Evolutionary conservation across 1,140 invertebrate genomes (phyloP), one percentile per base, ranked within the genome.

Genomic region (Lethrus apterus): DNA sequence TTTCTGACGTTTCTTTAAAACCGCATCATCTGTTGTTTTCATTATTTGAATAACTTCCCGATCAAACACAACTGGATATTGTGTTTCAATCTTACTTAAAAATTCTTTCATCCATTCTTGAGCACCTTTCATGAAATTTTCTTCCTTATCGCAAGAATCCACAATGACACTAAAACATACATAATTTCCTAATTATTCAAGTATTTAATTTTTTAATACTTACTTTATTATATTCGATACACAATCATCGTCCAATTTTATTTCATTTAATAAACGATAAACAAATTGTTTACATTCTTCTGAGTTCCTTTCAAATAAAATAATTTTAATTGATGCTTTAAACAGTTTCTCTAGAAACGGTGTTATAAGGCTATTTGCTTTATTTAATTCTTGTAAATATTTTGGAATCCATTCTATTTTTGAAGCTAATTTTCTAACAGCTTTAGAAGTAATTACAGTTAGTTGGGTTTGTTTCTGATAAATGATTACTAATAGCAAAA

Each of bases 11-110:
- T 51, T 50, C 4, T 17, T 26, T 8, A 10, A 33, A 1, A 21
- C 19, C 45, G 21, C 18, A 23, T 26, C 19, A 2, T 36, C 34
- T 33, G 42, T 43, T 8, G 19, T 19, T 13, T 31, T 51, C 17
- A 62, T 34, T 29, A 59, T 51, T 34, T 56, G 52, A 13, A 53
- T 47, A 8, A 79, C 64, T 42, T 74, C 68, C 33, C 71, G 65
- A 53, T 88, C 84, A 56, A 85, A 86, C 17, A 68, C 71, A 10
- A 68, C 63, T 0, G 84, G 79, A 64, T 85, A 85, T 38, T 76
- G 74, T 35, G 56, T 67, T 60, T 85, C 82, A 83, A 50, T 42
- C 58, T 67, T 57, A 63, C 73, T 29, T 4, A 55, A 9, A n/a
- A 49, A 32, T 13, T 38, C 26, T 34, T 34, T 46, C 13, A 50